Evolutionary conservation across 2,888 invertebrate species (phyloP).

Genomic region (Amphipyra tragopoginis): DNA sequence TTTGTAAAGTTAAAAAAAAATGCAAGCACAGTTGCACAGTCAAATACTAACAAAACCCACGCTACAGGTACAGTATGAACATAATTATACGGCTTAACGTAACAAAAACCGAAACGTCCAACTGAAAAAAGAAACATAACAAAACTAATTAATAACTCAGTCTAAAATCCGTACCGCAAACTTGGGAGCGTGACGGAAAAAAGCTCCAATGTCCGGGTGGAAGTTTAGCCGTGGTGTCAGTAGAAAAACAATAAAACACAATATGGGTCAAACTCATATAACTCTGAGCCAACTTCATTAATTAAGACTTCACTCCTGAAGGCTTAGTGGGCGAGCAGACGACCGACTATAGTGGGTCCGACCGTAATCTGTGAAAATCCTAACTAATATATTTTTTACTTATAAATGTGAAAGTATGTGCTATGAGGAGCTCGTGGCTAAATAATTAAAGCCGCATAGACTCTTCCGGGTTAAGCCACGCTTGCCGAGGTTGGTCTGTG

Average conservation of each 20-base stretch:
- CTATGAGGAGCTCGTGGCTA: no score
- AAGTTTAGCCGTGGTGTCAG: slow-evolving; percentile 51
- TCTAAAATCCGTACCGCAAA: slow-evolving; percentile 44
- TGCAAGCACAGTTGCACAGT: no score
- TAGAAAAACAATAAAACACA: slow-evolving; percentile 58
- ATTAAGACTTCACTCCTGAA: slow-evolving; percentile 58
- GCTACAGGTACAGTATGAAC: no score
- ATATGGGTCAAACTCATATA: slow-evolving; percentile 62
- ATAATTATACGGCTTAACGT: background rate
- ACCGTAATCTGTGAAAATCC: background rate
- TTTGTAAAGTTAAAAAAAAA: no score
- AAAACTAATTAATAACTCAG: slow-evolving; percentile 54
- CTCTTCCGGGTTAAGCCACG: no score
- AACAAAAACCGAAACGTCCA: slow-evolving; percentile 5
- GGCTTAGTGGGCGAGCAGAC: slow-evolving; percentile 24
- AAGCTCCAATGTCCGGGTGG: slow-evolving; percentile 36
- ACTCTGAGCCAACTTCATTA: slow-evolving; percentile 61
- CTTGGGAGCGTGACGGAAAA: slow-evolving; percentile 44
- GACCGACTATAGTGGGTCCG: background rate
- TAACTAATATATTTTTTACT: no score
- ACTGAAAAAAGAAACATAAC: slow-evolving; percentile 16
- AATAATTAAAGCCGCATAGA: no score
- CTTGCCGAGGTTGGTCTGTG: no score
- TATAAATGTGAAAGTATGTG: no score
- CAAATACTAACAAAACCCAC: no score